Evolutionary conservation across 1,140 invertebrate genomes (phyloP).

Genomic region (Piezodorus guildinii): DNA sequence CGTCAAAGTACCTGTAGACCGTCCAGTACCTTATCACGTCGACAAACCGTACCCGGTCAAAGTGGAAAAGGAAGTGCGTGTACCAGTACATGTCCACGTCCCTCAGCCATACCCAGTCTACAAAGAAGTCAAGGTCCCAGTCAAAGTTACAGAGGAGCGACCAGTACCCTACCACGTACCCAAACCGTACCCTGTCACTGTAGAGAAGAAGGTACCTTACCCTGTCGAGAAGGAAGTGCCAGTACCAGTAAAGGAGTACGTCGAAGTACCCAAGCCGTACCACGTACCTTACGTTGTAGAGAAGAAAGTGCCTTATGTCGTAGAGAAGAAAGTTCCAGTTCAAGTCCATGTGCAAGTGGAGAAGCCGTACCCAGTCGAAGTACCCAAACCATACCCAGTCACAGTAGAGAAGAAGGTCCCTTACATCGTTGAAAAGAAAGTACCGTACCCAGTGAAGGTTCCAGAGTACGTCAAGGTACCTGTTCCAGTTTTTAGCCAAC

Average conservation of each 20-base stretch:
- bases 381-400: neutral
- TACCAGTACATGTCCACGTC: neutral
- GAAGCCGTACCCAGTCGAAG: constrained; percentile 9
- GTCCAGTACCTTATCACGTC: constrained; percentile 5
- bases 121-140: constrained; percentile 5
- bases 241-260: constrained; percentile 1
- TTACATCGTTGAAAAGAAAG: constrained; percentile 7
- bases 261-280: constrained; percentile 2
- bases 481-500: neutral
- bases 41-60: constrained; percentile 1
- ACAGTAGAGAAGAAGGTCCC: constrained; percentile 8
- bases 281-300: neutral
- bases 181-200: neutral
- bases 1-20: neutral
- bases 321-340: constrained; percentile 8
- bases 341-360: neutral
- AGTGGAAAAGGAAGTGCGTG: constrained; percentile 1
- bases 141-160: neutral
- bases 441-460: constrained; percentile 5
- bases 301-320: constrained; percentile 4
- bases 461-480: constrained; percentile 6
- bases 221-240: neutral
- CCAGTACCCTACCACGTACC: neutral
- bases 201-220: constrained; percentile 2
- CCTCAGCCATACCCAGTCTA: constrained; percentile 9